Base-by-base conservation (phyloP, 2,888 invertebrate species). In the Acleris literana region DNA sequence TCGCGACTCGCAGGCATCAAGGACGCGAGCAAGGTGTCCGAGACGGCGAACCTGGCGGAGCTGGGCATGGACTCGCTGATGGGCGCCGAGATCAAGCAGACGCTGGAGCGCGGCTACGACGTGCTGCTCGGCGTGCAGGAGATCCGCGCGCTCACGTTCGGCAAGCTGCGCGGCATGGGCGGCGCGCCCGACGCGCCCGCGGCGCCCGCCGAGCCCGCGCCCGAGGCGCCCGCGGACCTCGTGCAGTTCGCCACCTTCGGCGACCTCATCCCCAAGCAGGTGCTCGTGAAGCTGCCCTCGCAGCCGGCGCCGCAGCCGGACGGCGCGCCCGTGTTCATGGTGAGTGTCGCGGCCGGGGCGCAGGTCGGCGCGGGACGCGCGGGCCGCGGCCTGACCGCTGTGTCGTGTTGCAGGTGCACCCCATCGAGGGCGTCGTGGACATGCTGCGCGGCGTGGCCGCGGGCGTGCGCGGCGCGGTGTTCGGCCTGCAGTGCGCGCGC, bases 41-140 rank as follows among this genome's bases (percentile, higher is more conserved):
- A 95, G 51, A 94, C 94, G 33, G 94, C 96, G 5, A 96, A 96
- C 51, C 92, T 99, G 55, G 97, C 98, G 33, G 99, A 99, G 86
- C 94, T 99, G 49, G 99, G 99, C 69, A 97, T 99, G 96, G 99
- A 99, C 85, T 99, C 99, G 2, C 92, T 99, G 73, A 99, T 99
- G 99, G 99, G 99, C 54, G 98, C 99, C 1, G 99, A 99, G 93
- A 98, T 99, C 81, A 99, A 99, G 86, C 99, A 99, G 90, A 97
- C 97, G 0, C 91, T 99, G 62, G 99, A 99, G 86, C 94, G 98
- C 64, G 97, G 97, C 80, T 98, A 96, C 90, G 99, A 99, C 86
- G 90, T 99, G 67, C 95, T 97, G 22, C 93, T 99, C 69, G 96
- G 97, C 70, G 97, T 98, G 74, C 97, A 97, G 86, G 98, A 99